Percentiles rank a stretch among this genome's conserved stretches.
These are phyloP conservation scores for Scrobipalpa atriplicella DNA, from an alignment of 2,888 invertebrate species.

Conservation along the genomic window DNA sequence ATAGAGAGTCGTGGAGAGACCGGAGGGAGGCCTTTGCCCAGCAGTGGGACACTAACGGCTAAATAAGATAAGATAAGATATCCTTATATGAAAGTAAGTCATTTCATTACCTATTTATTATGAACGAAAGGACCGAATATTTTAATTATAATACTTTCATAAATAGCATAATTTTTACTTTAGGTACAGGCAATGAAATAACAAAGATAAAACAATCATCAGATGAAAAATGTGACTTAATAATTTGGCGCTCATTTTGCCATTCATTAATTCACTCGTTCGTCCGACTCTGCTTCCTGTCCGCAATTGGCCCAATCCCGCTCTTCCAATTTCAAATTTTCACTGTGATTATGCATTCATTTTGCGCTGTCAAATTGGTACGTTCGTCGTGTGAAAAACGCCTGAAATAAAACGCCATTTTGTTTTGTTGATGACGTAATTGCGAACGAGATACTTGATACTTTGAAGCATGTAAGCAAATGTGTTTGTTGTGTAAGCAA, in stretches of 20 bases:
- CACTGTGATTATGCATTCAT: conserved; percentile 49
- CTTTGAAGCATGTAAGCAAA: conserved; percentile 6
- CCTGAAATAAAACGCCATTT: neutral
- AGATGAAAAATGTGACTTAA: conserved; percentile 1
- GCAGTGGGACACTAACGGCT: neutral
- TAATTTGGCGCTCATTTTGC: conserved; percentile 5
- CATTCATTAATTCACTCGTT: conserved; percentile 39
- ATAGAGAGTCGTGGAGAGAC: too few relatives aligned
- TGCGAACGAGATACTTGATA: neutral
- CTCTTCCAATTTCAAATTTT: conserved; percentile 36
- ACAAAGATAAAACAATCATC: neutral
- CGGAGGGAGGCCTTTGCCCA: too few relatives aligned
- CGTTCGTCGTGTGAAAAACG: conserved; percentile 19
- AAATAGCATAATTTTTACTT: neutral
- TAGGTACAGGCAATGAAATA: neutral
- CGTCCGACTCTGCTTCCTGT: conserved; percentile 40
- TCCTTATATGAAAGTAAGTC: too few relatives aligned
- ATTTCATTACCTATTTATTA: too few relatives aligned
- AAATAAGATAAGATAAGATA: too few relatives aligned
- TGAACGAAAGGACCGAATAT: too few relatives aligned
- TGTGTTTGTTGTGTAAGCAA: conserved; percentile 14
- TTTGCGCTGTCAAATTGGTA: conserved; percentile 31
- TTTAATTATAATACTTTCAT: too few relatives aligned
- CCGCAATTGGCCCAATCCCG: conserved; percentile 39
- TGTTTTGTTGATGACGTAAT: conserved; percentile 18